These are phyloP conservation scores for Enteromius unitaeniatus DNA, from an alignment of 2,797 vertebrate species.

Conservation along the genomic window DNA sequence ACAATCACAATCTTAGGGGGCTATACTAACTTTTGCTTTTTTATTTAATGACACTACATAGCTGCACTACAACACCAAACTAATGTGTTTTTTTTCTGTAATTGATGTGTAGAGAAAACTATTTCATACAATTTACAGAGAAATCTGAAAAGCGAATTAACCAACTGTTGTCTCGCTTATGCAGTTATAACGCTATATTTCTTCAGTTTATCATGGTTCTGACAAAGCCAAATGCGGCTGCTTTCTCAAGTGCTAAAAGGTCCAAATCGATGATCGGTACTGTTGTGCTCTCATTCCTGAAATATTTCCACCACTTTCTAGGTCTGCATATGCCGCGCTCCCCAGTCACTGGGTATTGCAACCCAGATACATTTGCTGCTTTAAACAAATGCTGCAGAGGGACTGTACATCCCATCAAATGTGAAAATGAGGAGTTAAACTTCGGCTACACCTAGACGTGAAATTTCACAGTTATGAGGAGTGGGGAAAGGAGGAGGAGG, in stretches of 20 bases:
- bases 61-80: background rate
- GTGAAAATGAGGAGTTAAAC: constrained; percentile 47
- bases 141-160: background rate
- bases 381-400: constrained; percentile 28
- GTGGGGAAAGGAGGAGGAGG: constrained; percentile 5
- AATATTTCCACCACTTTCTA: constrained; percentile 23
- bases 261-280: constrained; percentile 26
- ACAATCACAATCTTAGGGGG: background rate
- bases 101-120: background rate
- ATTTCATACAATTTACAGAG: constrained; percentile 1
- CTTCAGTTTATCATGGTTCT: constrained; percentile 9
- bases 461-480: constrained; percentile 38
- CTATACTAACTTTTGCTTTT: background rate
- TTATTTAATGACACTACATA: background rate
- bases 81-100: constrained; percentile 23
- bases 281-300: constrained; percentile 6
- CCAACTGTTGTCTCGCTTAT: constrained; percentile 1
- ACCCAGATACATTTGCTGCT: constrained; percentile 50
- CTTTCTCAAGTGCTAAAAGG: background rate
- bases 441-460: constrained; percentile 15
- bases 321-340: constrained; percentile 12
- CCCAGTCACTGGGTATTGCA: constrained; percentile 42
- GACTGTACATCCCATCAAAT: constrained; percentile 50
- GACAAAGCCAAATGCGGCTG: background rate
- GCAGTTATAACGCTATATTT: background rate